phyloP scores from a whole-genome alignment of 1,140 invertebrate genomes.

The Drosophila suzukii region DNA sequence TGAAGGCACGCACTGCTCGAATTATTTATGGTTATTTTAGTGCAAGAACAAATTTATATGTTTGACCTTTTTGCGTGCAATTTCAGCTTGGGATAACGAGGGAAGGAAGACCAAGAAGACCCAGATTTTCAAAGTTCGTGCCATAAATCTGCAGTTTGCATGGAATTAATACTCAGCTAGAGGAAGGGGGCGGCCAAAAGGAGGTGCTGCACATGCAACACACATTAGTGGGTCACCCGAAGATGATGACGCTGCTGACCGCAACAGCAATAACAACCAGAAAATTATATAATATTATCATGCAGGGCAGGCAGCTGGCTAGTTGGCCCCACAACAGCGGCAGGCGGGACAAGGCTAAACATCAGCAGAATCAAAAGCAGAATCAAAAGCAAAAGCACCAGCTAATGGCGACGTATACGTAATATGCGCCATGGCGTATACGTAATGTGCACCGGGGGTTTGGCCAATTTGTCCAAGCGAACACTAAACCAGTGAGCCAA shows the following conservation, averaged over 20 bases:
- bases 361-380: slow-evolving; percentile 26
- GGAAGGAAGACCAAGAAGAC: slow-evolving; percentile 7
- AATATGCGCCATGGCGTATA: slow-evolving; percentile 57
- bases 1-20: slow-evolving; percentile 19
- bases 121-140: slow-evolving; percentile 62
- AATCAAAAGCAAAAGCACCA: slow-evolving; percentile 2
- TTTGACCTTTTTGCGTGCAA: slow-evolving; percentile 41
- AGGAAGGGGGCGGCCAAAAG: slow-evolving; percentile 1
- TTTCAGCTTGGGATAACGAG: slow-evolving; percentile 49
- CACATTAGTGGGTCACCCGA: slow-evolving; percentile 59
- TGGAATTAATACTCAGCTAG: slow-evolving; percentile 52
- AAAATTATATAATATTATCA: slow-evolving; percentile 83
- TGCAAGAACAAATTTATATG: slow-evolving; percentile 25
- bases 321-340: slow-evolving; percentile 66
- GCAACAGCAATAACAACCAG: slow-evolving; percentile 23
- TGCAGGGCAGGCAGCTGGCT: slow-evolving; percentile 67
- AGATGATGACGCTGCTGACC: slow-evolving; percentile 43
- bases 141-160: slow-evolving; percentile 58
- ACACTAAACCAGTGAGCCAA: slow-evolving; percentile 23
- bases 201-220: slow-evolving; percentile 59
- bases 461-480: slow-evolving; percentile 61
- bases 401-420: slow-evolving; percentile 59
- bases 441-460: slow-evolving; percentile 60
- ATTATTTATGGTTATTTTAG: slow-evolving; percentile 36
- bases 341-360: slow-evolving; percentile 54